Conservation (phyloP, 2,797 vertebrate species). For the Scolopax rusticola region DNA sequence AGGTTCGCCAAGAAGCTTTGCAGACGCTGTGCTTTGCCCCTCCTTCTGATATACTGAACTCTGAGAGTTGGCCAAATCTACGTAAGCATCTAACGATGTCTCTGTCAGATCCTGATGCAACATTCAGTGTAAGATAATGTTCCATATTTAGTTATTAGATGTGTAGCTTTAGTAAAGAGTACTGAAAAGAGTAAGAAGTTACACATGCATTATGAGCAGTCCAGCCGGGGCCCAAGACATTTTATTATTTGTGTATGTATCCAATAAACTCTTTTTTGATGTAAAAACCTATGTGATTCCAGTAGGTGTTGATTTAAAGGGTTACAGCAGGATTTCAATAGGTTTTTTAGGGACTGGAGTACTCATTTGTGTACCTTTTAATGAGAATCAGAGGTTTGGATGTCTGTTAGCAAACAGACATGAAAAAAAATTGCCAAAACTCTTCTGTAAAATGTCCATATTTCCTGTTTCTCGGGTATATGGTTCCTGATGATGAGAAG, state of each 20-base stretch:
- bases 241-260: background rate
- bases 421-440: background rate
- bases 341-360: background rate
- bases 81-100: conserved; percentile 84
- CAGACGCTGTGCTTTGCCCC: conserved; percentile 88
- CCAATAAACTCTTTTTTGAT: background rate
- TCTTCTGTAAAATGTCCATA: background rate
- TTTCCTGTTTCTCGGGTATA: background rate
- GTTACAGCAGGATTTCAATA: background rate
- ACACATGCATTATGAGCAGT: background rate
- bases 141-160: background rate
- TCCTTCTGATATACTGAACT: conserved; percentile 91
- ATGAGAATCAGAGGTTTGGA: background rate
- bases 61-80: conserved; percentile 90
- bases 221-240: background rate
- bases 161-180: background rate
- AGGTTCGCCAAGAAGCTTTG: conserved; percentile 92
- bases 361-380: background rate
- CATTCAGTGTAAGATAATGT: conserved; percentile 86
- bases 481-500: background rate
- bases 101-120: conserved; percentile 87
- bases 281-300: background rate
- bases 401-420: background rate
- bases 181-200: background rate
- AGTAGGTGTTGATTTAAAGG: background rate